Conservation (phyloP, 53 echinoderm and acorn worm species). For the Temnopleurus reevesii region DNA sequence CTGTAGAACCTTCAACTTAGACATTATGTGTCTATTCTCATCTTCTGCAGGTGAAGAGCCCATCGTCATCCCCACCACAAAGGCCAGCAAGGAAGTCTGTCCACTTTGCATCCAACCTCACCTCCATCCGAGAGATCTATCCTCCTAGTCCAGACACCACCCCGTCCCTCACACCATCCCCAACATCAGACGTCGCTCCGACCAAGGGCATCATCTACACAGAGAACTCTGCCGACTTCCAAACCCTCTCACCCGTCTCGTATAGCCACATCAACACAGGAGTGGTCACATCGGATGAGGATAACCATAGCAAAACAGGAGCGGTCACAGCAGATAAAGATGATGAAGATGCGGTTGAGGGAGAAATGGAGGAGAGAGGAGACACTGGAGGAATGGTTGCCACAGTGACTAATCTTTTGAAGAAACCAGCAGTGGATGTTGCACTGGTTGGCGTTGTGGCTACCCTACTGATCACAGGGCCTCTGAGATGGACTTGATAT, state of each 20-base stretch:
- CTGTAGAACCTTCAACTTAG: no score
- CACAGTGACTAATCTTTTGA: conserved; percentile 33
- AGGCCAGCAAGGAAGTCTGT: conserved; percentile 35
- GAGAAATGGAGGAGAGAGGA: background rate
- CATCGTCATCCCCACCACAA: background rate
- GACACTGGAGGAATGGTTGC: conserved; percentile 6
- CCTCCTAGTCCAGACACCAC: conserved; percentile 21
- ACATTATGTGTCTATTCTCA: no score
- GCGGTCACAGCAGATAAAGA: background rate
- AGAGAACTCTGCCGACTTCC: conserved; percentile 37
- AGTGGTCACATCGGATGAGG: background rate
- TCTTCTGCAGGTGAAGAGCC: background rate
- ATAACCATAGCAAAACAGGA: background rate
- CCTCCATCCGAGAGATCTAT: conserved; percentile 36
- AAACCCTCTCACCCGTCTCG: conserved; percentile 11
- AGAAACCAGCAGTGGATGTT: conserved; percentile 48
- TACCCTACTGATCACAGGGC: conserved; percentile 39
- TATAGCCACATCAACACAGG: background rate
- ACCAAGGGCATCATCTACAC: conserved; percentile 23
- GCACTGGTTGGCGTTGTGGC: conserved; percentile 11
- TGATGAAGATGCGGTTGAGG: background rate
- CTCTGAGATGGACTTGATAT: conserved; percentile 46
- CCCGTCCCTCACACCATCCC: background rate
- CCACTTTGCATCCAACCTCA: conserved; percentile 49
- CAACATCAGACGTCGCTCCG: background rate